Conservation (phyloP, 37 sponge, comb jelly and placozoan genomes). For the Eunapius fragilis region DNA sequence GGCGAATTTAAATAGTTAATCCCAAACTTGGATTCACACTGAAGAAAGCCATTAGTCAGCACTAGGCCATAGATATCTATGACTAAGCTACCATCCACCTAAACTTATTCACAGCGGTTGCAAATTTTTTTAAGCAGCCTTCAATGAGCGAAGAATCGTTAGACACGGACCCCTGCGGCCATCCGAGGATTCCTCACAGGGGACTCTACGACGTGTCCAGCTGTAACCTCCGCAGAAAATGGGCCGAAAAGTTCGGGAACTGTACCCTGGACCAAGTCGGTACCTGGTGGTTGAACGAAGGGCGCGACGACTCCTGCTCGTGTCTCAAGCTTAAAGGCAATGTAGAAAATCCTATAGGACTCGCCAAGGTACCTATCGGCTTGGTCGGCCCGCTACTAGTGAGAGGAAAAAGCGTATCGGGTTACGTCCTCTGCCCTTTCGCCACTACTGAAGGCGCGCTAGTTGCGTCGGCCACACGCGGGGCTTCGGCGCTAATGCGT, state of each 20-base stretch:
- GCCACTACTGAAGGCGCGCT: conserved; percentile 85
- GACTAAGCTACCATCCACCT: no score
- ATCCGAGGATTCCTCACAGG: conserved; percentile 68
- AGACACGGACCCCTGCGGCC: conserved; percentile 64
- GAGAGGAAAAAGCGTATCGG: conserved; percentile 50
- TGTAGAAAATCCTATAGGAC: conserved; percentile 78
- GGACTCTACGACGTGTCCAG: conserved; percentile 66
- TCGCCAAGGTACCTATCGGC: conserved; percentile 69
- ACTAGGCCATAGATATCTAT: no score
- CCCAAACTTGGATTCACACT: no score
- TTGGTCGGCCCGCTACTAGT: conserved; percentile 70
- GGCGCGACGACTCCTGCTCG: conserved; percentile 51
- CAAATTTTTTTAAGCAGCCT: no score
- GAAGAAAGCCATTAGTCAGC: no score
- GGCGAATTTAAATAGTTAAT: no score
- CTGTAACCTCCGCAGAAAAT: conserved; percentile 53
- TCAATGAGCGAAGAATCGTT: neutral
- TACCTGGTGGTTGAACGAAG: conserved; percentile 76
- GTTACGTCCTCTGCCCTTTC: conserved; percentile 69
- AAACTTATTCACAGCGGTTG: no score
- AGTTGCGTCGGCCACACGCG: conserved; percentile 79
- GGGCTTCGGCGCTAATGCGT: conserved; percentile 58
- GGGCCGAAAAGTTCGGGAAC: conserved; percentile 70
- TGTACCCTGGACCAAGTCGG: conserved; percentile 48
- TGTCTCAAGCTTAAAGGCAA: conserved; percentile 75